phyloP scores from a whole-genome alignment of 2,888 invertebrate species.

The Zeuzera pyrina region DNA sequence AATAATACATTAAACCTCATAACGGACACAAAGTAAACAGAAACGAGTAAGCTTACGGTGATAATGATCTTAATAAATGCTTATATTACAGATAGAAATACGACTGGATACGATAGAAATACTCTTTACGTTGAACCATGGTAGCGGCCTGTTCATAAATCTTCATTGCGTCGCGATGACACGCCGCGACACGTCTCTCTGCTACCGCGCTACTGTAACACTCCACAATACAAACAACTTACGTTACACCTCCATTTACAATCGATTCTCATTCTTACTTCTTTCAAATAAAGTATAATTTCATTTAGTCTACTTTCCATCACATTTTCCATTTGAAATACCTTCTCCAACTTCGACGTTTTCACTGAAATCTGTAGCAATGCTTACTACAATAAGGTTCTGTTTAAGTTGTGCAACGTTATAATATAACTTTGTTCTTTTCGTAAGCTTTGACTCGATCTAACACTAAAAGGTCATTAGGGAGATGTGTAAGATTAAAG shows the following conservation, averaged over 20 bases:
- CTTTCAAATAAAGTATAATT: slow-evolving; percentile 14
- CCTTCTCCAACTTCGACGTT: slow-evolving; percentile 32
- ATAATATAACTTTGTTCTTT: slow-evolving; percentile 60
- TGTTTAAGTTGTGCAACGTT: slow-evolving; percentile 26
- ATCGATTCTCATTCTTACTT: slow-evolving; percentile 20
- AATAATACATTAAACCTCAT: too few species aligned
- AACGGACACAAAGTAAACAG: too few species aligned
- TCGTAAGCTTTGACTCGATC: slow-evolving; percentile 47
- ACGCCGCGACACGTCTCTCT: slow-evolving; percentile 67
- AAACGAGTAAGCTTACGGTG: too few species aligned
- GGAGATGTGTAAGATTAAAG: slow-evolving; percentile 7
- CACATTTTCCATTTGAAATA: slow-evolving; percentile 43
- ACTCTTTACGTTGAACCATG: too few species aligned
- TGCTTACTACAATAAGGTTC: slow-evolving; percentile 32
- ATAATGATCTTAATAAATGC: too few species aligned
- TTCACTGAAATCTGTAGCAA: slow-evolving; percentile 35
- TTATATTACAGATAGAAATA: too few species aligned
- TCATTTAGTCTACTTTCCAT: slow-evolving; percentile 20
- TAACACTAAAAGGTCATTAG: slow-evolving; percentile 37
- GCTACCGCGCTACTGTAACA: slow-evolving; percentile 58
- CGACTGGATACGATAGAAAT: too few species aligned
- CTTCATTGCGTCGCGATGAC: slow-evolving; percentile 72
- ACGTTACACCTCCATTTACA: slow-evolving; percentile 21
- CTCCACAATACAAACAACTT: slow-evolving; percentile 29
- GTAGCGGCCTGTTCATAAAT: slow-evolving; percentile 66